Base-by-base conservation (phyloP, 1,140 invertebrate species). In the Polypedilum pembai region DNA sequence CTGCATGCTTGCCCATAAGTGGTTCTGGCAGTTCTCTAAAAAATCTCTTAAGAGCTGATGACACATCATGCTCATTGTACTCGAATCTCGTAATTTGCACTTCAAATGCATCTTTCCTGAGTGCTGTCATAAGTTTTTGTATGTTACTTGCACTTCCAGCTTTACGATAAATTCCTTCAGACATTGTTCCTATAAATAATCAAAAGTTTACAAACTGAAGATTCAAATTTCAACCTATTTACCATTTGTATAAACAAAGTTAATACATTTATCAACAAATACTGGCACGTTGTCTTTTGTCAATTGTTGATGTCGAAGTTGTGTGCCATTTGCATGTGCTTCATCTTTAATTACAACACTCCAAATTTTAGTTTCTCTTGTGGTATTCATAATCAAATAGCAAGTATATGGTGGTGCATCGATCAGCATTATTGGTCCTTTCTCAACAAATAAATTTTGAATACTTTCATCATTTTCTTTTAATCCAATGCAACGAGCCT, bases 191-290 rank as follows among this genome's bases (percentile, higher is more conserved):
- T 92, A 12, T 82, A 74, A 73, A 77, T 74, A 75, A 74, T 77
- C 69, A 20, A 69, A 69, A 69, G 15, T 18, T 8, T 69, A 69
- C 5, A 66, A 17, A 56, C 20, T 17, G 24, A 76, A 56, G 1
- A 40, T 24, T 65, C 20, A 75, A 75, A 12, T 63, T 12, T 18
- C n/a, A 56, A 15, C 7, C 10, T n/a, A n/a, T 17, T 20, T 84
- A 92, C 92, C 94, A 80, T 95, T 88, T 15, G 89, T 87, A 77
- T 92, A 92, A 75, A 96, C 89, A 78, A 94, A 95, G 78, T 92
- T 94, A 63, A 95, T 89, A 82, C 94, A 96, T 80, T 94, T 95
- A 77, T 95, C 92, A 1, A 96, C 91, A 74, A 96, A 89, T 15
- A 93, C 91, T 21, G 94, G 94, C 40, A 96, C 87, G 80, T 94